phyloP scores from a whole-genome alignment of 2,797 vertebrate species.

The Helicolenus hilgendorfi region DNA sequence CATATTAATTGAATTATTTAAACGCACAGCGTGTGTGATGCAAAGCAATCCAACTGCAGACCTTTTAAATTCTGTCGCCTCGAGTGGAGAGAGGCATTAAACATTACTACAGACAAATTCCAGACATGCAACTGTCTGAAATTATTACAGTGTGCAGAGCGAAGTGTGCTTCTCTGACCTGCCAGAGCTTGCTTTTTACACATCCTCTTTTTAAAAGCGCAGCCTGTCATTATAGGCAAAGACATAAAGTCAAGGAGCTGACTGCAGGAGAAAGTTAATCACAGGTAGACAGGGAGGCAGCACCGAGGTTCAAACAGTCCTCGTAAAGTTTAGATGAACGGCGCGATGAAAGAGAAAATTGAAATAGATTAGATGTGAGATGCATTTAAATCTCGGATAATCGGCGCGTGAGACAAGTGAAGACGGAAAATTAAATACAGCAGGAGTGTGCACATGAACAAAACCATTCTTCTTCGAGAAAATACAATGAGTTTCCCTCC shows the following conservation, averaged over 20 bases:
- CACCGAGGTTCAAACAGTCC: constrained; percentile 41
- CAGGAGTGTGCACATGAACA: not conserved
- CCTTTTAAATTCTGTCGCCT: constrained; percentile 7
- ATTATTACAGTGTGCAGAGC: constrained; percentile 40
- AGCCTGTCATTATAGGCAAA: constrained; percentile 74
- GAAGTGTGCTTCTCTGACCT: constrained; percentile 50
- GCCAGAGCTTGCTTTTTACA: constrained; percentile 49
- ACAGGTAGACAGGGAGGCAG: constrained; percentile 44
- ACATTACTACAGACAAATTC: constrained; percentile 18
- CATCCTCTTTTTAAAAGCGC: constrained; percentile 57
- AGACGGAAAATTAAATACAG: constrained; percentile 6
- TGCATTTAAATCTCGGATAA: constrained; percentile 43
- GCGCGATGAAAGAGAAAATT: constrained; percentile 1
- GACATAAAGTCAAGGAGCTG: constrained; percentile 60
- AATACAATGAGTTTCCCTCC: not conserved
- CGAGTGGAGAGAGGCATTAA: constrained; percentile 16
- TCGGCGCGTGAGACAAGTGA: constrained; percentile 9
- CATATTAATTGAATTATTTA: not conserved
- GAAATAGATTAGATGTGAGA: constrained; percentile 28
- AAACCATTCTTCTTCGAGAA: not conserved
- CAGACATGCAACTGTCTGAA: constrained; percentile 42
- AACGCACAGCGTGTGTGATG: not conserved
- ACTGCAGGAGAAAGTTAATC: constrained; percentile 69
- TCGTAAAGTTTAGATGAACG: constrained; percentile 1
- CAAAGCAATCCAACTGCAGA: not conserved